A percentile compares a stretch with the other conserved stretches of the same genome.
Evolutionary conservation across 2,888 invertebrate species (phyloP).

Genomic region (Sminthurinus aureus): DNA sequence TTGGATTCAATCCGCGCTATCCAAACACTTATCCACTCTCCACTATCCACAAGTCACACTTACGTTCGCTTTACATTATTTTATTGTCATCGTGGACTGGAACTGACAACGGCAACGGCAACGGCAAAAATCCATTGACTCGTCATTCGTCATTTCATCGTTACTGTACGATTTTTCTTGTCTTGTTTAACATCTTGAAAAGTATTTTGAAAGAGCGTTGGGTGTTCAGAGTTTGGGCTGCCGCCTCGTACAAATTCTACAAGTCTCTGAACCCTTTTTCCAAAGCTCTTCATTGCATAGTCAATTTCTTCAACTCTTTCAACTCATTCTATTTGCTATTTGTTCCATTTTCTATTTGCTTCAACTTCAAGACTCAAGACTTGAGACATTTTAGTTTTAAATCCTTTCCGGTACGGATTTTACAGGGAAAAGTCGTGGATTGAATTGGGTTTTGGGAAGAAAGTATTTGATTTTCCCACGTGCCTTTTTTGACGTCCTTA

Average conservation of each 20-base stretch:
- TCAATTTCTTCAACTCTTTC: constrained; percentile 11
- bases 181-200: neutral
- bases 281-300: constrained; percentile 28
- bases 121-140: neutral
- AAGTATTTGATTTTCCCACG: too few relatives aligned
- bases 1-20: neutral
- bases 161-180: neutral
- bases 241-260: neutral
- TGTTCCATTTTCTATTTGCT: neutral
- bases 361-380: too few relatives aligned
- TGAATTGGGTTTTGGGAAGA: too few relatives aligned
- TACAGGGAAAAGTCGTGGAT: too few relatives aligned
- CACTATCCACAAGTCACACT: constrained; percentile 2
- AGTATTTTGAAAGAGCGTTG: neutral
- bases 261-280: neutral
- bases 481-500: too few relatives aligned
- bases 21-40: constrained; percentile 15
- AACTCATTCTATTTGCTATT: neutral
- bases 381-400: too few relatives aligned
- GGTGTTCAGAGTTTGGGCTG: neutral
- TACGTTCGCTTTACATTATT: constrained; percentile 11
- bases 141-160: neutral
- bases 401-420: too few relatives aligned
- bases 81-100: neutral
- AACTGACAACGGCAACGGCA: neutral